Percentiles rank a stretch among this genome's conserved stretches.
Conservation (phyloP, 2,113 vertebrate species). For the Andinoacara biseriatus region DNA sequence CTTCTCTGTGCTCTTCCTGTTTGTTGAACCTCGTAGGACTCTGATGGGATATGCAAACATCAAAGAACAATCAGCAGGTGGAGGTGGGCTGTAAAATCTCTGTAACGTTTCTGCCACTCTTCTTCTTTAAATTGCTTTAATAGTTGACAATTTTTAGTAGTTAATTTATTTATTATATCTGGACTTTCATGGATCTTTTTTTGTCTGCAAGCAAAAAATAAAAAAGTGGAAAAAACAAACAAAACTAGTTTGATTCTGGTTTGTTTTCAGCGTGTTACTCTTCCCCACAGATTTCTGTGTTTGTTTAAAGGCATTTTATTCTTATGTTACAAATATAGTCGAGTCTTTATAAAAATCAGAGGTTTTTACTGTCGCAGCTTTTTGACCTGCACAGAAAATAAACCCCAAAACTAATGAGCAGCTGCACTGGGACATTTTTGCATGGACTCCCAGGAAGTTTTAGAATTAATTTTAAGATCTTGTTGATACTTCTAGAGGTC, state of each 20-base stretch:
- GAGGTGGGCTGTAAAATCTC: constrained; percentile 8
- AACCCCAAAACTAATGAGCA: too few species aligned
- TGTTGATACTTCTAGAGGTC: background rate
- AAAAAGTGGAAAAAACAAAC: constrained; percentile 22
- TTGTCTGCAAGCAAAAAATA: constrained; percentile 69
- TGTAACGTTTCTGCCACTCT: constrained; percentile 35
- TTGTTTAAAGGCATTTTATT: background rate
- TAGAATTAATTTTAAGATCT: too few species aligned
- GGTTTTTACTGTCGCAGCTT: too few species aligned
- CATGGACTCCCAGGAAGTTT: background rate
- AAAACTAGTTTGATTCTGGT: background rate
- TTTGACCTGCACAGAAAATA: too few species aligned
- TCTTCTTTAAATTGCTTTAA: constrained; percentile 53
- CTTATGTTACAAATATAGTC: background rate
- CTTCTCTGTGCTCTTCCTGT: constrained; percentile 34
- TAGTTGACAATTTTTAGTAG: constrained; percentile 49
- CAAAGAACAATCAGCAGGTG: constrained; percentile 39
- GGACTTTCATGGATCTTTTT: constrained; percentile 57
- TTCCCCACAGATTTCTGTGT: background rate
- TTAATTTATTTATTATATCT: constrained; percentile 77
- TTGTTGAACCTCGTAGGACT: constrained; percentile 11
- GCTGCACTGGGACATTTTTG: background rate
- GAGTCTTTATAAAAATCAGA: background rate
- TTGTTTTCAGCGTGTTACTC: background rate
- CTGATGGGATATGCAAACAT: constrained; percentile 43